These are phyloP conservation scores for Discoglossus pictus DNA, from an alignment of 2,797 vertebrate species.

Conservation along the genomic window DNA sequence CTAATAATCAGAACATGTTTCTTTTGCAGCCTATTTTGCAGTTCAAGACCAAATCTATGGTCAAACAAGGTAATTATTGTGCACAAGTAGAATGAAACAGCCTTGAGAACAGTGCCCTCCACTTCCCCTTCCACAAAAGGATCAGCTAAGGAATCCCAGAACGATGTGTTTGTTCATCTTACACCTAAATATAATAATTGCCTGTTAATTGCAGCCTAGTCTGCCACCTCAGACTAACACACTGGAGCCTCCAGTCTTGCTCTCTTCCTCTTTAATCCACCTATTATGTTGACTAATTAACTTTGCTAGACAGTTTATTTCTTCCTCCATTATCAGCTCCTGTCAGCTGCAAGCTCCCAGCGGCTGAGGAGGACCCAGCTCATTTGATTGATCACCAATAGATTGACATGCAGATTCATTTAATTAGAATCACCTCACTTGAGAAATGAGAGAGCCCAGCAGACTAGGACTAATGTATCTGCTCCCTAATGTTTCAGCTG, in stretches of 20 bases:
- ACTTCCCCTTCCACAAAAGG: conserved; percentile 72
- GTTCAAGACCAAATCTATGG: no score
- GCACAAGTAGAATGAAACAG: neutral
- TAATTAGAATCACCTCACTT: conserved; percentile 86
- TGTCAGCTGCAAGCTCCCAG: conserved; percentile 76
- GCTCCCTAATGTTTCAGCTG: conserved; percentile 77
- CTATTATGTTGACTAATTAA: conserved; percentile 87
- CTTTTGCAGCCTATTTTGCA: no score
- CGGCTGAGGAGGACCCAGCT: conserved; percentile 70
- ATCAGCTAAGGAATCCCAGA: conserved; percentile 72
- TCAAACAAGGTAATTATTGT: no score
- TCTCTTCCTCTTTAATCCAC: conserved; percentile 79
- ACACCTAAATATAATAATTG: conserved; percentile 84
- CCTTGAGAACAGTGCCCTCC: conserved; percentile 64
- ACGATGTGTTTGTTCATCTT: conserved; percentile 81
- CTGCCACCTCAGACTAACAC: conserved; percentile 74
- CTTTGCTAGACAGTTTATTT: conserved; percentile 80
- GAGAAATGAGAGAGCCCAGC: conserved; percentile 82
- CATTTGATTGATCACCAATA: conserved; percentile 84
- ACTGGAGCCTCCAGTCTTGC: conserved; percentile 75
- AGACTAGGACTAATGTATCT: conserved; percentile 79
- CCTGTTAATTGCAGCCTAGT: conserved; percentile 79
- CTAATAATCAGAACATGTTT: neutral
- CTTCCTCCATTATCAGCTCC: conserved; percentile 82
- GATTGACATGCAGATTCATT: conserved; percentile 87